A percentile compares a stretch with the other conserved stretches of the same genome.
Conservation (phyloP, 2,113 vertebrate species). For the Mandrillus leucophaeus region DNA sequence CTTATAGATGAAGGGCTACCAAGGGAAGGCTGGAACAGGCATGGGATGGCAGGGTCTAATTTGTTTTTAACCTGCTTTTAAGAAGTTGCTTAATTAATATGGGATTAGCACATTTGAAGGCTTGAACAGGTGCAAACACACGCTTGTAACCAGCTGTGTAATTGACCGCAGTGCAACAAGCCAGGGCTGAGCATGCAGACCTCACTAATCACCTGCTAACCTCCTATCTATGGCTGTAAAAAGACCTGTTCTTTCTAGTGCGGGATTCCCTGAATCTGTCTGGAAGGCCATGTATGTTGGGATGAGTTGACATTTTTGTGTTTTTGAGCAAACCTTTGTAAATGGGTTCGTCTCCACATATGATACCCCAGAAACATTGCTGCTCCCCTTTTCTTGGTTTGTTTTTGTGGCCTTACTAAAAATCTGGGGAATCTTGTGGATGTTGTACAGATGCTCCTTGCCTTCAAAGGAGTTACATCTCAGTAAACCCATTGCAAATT, state of each 20-base stretch:
- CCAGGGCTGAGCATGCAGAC: not conserved
- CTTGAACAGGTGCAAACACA: slow-evolving; percentile 64
- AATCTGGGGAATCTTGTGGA: not conserved
- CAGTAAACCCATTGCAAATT: not conserved
- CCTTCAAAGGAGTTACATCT: not conserved
- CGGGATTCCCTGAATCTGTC: not conserved
- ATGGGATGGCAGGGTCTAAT: slow-evolving; percentile 78
- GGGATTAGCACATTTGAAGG: slow-evolving; percentile 56
- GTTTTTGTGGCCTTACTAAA: not conserved
- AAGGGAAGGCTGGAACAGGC: slow-evolving; percentile 77
- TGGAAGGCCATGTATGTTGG: not conserved
- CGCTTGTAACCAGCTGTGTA: slow-evolving; percentile 58
- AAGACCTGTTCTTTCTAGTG: not conserved
- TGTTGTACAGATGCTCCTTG: not conserved
- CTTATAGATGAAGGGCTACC: slow-evolving; percentile 80
- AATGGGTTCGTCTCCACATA: not conserved
- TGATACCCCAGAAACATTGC: not conserved
- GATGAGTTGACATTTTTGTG: not conserved
- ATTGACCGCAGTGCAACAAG: not conserved
- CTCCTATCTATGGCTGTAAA: not conserved
- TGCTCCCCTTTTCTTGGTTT: not conserved
- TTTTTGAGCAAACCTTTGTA: not conserved
- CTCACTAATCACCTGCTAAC: not conserved
- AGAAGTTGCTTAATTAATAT: slow-evolving; percentile 83
- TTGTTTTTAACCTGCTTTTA: slow-evolving; percentile 83